Evolutionary conservation across 2,797 vertebrate genomes (phyloP).

Genomic region (Lepilemur ruficaudatus): DNA sequence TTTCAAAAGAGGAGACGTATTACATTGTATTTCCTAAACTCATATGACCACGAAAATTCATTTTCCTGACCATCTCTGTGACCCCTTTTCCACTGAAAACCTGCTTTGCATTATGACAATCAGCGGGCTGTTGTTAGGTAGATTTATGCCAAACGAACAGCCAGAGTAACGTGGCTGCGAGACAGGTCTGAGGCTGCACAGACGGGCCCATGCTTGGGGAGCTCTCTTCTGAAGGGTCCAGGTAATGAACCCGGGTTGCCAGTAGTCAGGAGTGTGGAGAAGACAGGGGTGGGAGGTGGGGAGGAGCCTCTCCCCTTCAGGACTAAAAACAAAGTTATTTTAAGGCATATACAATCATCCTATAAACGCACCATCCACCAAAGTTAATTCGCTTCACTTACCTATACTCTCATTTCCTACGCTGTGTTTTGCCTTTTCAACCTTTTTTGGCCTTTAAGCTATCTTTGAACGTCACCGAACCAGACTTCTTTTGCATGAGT

Average conservation of each 20-base stretch:
- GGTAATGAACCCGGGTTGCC: background rate
- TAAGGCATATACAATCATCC: background rate
- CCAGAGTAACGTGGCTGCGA: background rate
- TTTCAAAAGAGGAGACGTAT: slow-evolving; percentile 39
- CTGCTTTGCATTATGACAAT: background rate
- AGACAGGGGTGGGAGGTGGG: background rate
- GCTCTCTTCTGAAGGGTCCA: background rate
- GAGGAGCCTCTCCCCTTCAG: background rate
- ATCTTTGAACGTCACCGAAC: background rate
- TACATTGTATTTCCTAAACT: slow-evolving; percentile 39
- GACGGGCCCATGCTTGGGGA: accelerated
- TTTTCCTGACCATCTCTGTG: slow-evolving; percentile 4
- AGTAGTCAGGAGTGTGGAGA: accelerated
- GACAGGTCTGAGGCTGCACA: background rate
- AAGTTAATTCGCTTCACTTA: background rate
- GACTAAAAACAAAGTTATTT: background rate
- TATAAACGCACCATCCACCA: background rate
- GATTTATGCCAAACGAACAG: background rate
- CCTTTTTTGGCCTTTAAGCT: background rate
- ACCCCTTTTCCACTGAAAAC: background rate
- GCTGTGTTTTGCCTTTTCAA: background rate
- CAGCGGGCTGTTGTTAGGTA: background rate
- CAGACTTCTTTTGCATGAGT: background rate
- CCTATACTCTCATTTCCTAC: background rate
- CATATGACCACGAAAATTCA: background rate